Evolutionary conservation across 2,113 vertebrate genomes (phyloP).

Genomic region (Rafetus swinhoei): DNA sequence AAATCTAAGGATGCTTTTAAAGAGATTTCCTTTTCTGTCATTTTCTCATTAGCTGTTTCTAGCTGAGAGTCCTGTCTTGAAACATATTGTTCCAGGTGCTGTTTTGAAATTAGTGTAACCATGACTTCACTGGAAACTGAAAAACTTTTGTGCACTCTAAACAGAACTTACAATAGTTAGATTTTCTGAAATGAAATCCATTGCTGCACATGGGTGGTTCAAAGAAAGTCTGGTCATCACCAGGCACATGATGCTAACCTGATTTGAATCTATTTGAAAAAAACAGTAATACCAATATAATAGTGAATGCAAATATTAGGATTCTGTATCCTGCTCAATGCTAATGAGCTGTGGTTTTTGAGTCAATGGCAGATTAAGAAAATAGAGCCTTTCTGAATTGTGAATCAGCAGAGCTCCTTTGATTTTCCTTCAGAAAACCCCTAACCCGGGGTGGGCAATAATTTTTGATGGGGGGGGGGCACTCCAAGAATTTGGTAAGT

Average conservation of each 20-base stretch:
- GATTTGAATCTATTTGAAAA: conserved; percentile 29
- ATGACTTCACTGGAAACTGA: conserved; percentile 76
- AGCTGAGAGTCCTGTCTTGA: conserved; percentile 21
- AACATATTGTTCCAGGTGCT: conserved; percentile 74
- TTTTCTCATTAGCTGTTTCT: conserved; percentile 45
- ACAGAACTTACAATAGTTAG: conserved; percentile 47
- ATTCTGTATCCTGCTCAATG: conserved; percentile 5
- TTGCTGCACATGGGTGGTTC: conserved; percentile 60
- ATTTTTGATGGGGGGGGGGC: too few relatives aligned
- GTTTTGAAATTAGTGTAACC: conserved; percentile 68
- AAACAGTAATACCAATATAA: background rate
- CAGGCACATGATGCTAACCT: conserved; percentile 42
- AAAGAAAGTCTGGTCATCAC: conserved; percentile 56
- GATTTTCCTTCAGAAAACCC: background rate
- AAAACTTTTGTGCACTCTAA: conserved; percentile 67
- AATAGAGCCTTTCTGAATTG: background rate
- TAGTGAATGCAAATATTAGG: conserved; percentile 42
- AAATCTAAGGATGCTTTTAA: conserved; percentile 5
- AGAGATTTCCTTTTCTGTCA: conserved; percentile 45
- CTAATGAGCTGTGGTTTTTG: conserved; percentile 17
- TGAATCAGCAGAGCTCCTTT: too few relatives aligned
- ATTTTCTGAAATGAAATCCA: conserved; percentile 56
- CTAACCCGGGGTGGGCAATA: too few relatives aligned
- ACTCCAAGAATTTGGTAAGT: too few relatives aligned
- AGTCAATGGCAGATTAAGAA: background rate